Conservation (phyloP, 1,140 invertebrate genomes). For the Lordiphosa clarofinis region DNA sequence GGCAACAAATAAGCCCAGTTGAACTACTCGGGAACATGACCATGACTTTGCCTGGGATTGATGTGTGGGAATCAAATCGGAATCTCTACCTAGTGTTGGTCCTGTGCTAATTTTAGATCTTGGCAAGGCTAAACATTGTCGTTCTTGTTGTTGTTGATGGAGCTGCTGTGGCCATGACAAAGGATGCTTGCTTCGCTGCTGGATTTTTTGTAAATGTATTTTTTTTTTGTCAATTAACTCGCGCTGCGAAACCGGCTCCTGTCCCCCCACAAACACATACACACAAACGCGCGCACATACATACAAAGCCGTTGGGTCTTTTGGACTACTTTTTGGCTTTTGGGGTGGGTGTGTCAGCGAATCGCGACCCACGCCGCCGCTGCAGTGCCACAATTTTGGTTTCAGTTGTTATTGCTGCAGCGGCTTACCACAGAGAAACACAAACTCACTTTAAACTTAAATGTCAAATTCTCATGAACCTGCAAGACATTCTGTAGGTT, state of each 20-base stretch:
- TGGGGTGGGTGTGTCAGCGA: constrained; percentile 69
- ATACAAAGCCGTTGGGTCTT: constrained; percentile 18
- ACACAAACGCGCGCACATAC: constrained; percentile 10
- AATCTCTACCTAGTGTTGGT: constrained; percentile 6
- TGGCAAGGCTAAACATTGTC: constrained; percentile 19
- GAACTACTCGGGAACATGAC: constrained; percentile 1
- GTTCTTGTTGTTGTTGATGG: constrained; percentile 6
- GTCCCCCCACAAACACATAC: constrained; percentile 21
- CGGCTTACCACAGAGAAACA: constrained; percentile 18
- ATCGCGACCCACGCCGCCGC: constrained; percentile 45
- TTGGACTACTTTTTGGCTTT: constrained; percentile 41
- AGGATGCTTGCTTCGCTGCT: constrained; percentile 33
- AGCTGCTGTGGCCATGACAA: constrained; percentile 8
- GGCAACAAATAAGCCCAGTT: constrained; percentile 12
- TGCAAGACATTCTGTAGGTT: constrained; percentile 26
- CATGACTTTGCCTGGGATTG: constrained; percentile 12
- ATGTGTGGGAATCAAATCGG: background rate
- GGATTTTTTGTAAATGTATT: constrained; percentile 28
- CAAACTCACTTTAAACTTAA: constrained; percentile 28
- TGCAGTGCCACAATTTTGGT: constrained; percentile 18
- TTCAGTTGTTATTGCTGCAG: constrained; percentile 27
- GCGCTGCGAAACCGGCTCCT: constrained; percentile 52
- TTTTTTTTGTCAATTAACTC: constrained; percentile 68
- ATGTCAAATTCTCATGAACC: constrained; percentile 75
- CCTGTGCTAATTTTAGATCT: constrained; percentile 34